Conservation (phyloP, 53 echinoderm and acorn worm genomes). For the Echinarachnius parma region DNA sequence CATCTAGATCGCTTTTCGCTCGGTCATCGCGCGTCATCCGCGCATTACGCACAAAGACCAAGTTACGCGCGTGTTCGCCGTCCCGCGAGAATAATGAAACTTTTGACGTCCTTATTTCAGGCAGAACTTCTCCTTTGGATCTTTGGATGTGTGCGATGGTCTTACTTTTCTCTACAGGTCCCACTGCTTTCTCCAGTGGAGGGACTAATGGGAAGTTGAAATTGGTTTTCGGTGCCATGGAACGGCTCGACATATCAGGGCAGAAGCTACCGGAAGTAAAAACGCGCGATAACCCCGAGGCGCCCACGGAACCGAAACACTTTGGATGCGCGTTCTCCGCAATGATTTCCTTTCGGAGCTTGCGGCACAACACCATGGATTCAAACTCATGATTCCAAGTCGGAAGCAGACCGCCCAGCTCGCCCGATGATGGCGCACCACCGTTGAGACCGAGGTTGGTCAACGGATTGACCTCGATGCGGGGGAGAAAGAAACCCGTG, state of each 20-base stretch:
- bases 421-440: too few relatives aligned
- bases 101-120: constrained; percentile 2
- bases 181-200: too few relatives aligned
- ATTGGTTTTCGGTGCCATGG: constrained; percentile 13
- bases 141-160: too few relatives aligned
- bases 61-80: neutral
- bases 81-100: neutral
- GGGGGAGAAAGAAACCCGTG: neutral
- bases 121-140: neutral
- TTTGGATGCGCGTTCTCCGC: constrained; percentile 39
- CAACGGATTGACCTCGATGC: constrained; percentile 2
- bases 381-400: constrained; percentile 6
- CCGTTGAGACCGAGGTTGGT: too few relatives aligned
- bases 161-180: too few relatives aligned
- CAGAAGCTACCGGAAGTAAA: constrained; percentile 38
- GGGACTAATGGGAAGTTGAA: neutral
- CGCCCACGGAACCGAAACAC: constrained; percentile 35
- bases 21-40: neutral
- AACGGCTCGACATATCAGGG: constrained; percentile 13
- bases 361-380: neutral
- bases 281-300: constrained; percentile 23
- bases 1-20: constrained; percentile 8
- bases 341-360: constrained; percentile 22
- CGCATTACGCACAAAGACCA: neutral
- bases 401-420: neutral